A percentile compares a stretch with the other conserved stretches of the same genome.
Evolutionary conservation across 2,797 vertebrate species (phyloP).

Genomic region (Etheostoma nigrum): DNA sequence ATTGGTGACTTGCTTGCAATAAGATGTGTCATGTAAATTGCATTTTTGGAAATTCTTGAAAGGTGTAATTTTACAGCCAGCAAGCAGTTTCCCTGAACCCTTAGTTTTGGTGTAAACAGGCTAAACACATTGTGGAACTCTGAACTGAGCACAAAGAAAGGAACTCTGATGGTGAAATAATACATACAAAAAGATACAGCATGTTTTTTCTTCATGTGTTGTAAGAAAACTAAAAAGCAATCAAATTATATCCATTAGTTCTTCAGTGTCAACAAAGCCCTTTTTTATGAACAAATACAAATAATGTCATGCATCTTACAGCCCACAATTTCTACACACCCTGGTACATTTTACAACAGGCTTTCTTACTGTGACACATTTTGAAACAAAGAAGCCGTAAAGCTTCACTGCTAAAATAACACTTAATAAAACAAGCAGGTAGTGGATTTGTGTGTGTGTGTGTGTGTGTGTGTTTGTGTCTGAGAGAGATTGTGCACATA

Average conservation of each 20-base stretch:
- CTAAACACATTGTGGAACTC: too few relatives aligned
- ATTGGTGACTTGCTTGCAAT: neutral
- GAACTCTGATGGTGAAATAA: too few relatives aligned
- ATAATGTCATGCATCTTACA: constrained; percentile 2
- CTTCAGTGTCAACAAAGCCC: neutral
- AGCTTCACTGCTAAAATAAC: constrained; percentile 28
- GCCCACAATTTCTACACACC: constrained; percentile 15
- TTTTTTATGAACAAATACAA: constrained; percentile 26
- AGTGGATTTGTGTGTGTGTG: constrained; percentile 5
- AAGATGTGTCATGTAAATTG: neutral
- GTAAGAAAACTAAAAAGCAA: neutral
- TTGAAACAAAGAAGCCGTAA: constrained; percentile 26
- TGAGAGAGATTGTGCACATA: constrained; percentile 8
- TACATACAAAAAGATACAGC: too few relatives aligned
- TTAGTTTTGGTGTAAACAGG: too few relatives aligned
- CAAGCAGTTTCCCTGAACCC: too few relatives aligned
- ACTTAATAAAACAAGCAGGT: constrained; percentile 43
- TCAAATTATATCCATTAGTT: neutral
- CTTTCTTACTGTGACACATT: constrained; percentile 18
- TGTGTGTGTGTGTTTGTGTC: neutral
- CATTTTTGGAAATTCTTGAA: too few relatives aligned
- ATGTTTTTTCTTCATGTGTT: too few relatives aligned
- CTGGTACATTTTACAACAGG: constrained; percentile 10
- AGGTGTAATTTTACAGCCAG: too few relatives aligned
- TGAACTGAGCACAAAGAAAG: too few relatives aligned